phyloP scores from a whole-genome alignment of 2,113 vertebrate species.

The Grammomys surdaster region DNA sequence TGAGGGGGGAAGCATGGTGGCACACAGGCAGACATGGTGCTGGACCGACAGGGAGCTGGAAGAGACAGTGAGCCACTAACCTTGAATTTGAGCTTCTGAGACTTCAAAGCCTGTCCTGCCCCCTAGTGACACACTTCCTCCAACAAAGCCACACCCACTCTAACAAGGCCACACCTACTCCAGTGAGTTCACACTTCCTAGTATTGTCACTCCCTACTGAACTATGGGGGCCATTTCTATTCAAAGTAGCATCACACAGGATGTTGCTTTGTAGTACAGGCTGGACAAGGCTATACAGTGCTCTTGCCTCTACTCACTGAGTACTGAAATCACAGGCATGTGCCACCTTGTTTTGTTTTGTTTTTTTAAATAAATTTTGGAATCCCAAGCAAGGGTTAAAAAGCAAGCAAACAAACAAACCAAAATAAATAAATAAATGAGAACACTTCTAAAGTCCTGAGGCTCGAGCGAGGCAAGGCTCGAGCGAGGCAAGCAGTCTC shows the following conservation, averaged over 20 bases:
- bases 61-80: background rate
- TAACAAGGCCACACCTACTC: background rate
- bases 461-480: too few species aligned
- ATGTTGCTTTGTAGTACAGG: too few species aligned
- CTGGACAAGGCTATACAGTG: background rate
- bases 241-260: background rate
- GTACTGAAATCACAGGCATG: background rate
- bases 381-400: slow-evolving; percentile 17
- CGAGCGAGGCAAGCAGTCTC: background rate
- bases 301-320: background rate
- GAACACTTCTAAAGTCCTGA: background rate
- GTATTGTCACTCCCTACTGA: background rate
- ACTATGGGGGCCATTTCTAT: background rate
- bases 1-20: background rate
- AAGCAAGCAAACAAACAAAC: background rate
- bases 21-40: background rate
- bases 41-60: background rate
- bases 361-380: background rate
- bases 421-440: background rate
- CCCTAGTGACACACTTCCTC: background rate
- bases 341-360: background rate
- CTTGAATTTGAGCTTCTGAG: background rate
- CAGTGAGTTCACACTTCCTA: background rate
- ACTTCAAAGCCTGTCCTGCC: background rate
- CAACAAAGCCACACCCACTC: background rate